phyloP scores from a whole-genome alignment of 2,888 invertebrate genomes.

The Pachymerium ferrugineum region DNA sequence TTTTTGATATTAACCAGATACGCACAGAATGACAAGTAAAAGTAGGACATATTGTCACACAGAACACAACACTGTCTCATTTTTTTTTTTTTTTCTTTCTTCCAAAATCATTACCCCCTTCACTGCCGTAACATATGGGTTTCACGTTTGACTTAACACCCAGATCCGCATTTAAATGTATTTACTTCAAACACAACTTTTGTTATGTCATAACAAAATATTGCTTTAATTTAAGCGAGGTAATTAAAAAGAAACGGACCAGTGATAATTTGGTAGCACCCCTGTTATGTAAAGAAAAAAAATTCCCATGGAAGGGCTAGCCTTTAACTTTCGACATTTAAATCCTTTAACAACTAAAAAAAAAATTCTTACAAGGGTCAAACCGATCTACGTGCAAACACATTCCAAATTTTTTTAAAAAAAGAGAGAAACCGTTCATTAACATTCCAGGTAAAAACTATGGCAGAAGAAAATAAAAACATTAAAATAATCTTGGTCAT shows the following conservation, averaged over 20 bases:
- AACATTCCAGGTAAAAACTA: constrained; percentile 11
- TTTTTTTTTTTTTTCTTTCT: neutral
- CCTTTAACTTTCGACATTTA: no score
- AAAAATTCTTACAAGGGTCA: neutral
- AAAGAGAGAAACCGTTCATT: neutral
- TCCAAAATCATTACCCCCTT: neutral
- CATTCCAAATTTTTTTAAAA: neutral
- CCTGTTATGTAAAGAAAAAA: no score
- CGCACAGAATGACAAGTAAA: neutral
- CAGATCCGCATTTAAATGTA: no score
- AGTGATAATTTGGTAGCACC: no score
- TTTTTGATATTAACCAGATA: neutral
- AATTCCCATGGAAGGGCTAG: no score
- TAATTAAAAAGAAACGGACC: no score
- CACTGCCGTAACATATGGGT: constrained; percentile 15
- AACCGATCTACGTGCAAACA: neutral
- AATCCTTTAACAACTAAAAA: no score
- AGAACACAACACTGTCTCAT: no score
- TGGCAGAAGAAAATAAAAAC: neutral
- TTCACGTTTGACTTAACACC: constrained; percentile 16
- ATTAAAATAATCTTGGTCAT: constrained; percentile 14
- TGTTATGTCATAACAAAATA: no score
- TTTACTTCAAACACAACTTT: no score
- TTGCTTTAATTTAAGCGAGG: no score
- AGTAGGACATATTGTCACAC: neutral